Evolutionary conservation across 2,113 vertebrate genomes (phyloP).

Genomic region (Vulpes vulpes): DNA sequence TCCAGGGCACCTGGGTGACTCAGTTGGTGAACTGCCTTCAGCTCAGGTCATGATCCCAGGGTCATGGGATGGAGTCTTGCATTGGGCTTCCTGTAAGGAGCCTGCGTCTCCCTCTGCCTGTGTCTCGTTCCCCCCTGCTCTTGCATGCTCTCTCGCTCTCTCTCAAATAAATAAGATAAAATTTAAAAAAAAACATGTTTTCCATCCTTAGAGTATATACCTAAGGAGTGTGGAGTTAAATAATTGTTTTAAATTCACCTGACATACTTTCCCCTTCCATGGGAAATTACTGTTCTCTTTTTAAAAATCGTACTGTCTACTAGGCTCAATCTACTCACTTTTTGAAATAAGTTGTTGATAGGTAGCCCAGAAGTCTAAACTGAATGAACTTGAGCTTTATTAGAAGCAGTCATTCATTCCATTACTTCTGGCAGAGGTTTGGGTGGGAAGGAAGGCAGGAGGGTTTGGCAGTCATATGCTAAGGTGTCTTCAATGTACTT

Average conservation of each 20-base stretch:
- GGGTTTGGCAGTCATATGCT: neutral
- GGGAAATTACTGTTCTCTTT: neutral
- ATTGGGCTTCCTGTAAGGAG: no score
- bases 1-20: no score
- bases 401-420: neutral
- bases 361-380: neutral
- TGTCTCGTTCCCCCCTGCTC: no score
- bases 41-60: no score
- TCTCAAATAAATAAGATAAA: no score
- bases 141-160: no score
- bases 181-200: neutral
- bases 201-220: neutral
- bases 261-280: neutral
- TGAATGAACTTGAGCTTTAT: neutral
- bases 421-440: neutral
- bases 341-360: neutral
- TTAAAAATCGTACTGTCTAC: neutral
- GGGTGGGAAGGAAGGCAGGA: neutral
- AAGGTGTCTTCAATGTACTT: neutral
- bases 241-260: conserved; percentile 24
- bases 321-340: neutral
- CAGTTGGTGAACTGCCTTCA: no score
- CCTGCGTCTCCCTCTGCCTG: no score
- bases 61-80: no score
- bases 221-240: neutral